A percentile compares a stretch with the other conserved stretches of the same genome.
Conservation (phyloP, 2,113 vertebrate genomes). For the Mormyrus lacerda region DNA sequence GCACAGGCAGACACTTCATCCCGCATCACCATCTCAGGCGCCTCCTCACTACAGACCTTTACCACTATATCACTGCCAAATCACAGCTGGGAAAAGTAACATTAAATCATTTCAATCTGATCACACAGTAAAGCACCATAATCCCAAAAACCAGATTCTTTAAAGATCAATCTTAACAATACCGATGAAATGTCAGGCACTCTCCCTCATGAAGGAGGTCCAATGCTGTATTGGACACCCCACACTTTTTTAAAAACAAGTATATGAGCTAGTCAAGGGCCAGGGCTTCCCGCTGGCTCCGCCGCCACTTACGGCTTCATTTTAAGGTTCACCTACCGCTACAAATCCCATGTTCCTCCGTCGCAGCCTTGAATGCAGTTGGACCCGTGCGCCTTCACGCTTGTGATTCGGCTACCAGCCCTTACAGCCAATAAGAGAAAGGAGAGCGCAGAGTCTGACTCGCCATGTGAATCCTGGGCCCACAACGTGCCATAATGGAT, state of each 20-base stretch:
- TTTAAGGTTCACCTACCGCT: constrained; percentile 26
- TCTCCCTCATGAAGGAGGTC: neutral
- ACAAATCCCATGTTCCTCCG: constrained; percentile 28
- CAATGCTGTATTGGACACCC: neutral
- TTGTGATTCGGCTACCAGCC: constrained; percentile 25
- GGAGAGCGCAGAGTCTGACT: constrained; percentile 48
- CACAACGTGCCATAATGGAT: constrained; percentile 41
- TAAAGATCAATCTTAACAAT: neutral
- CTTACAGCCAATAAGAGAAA: constrained; percentile 50
- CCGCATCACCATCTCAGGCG: neutral
- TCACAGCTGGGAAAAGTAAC: neutral
- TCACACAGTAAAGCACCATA: neutral
- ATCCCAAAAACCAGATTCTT: neutral
- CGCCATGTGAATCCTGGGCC: constrained; percentile 40
- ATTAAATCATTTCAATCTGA: neutral
- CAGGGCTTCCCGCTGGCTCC: neutral
- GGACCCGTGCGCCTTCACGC: neutral
- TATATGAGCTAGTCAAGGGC: neutral
- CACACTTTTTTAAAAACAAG: neutral
- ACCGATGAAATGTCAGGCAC: neutral
- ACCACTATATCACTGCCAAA: neutral
- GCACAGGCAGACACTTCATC: neutral
- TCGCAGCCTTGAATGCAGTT: neutral
- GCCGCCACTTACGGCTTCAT: neutral
- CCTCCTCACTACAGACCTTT: neutral